Base-by-base conservation (phyloP, 2,888 invertebrate species). In the Erpobdella octoculata region DNA sequence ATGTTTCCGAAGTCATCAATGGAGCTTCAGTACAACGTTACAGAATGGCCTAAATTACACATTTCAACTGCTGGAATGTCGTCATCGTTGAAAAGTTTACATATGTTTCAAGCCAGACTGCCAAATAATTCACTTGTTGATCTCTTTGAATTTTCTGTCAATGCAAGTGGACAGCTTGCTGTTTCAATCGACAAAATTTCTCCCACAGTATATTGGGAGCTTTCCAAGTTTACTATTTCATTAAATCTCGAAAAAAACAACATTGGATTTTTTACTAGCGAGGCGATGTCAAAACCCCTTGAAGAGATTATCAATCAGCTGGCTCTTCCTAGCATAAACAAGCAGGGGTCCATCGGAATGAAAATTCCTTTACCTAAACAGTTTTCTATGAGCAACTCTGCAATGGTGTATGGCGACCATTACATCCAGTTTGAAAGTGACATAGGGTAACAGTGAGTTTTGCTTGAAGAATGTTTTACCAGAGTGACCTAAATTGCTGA, bases 101-200 rank as follows among this genome's bases (percentile, higher is more conserved):
- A 31, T 12, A 28, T 5, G 28, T 62, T 62, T n/a, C 12, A 31
- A 35, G 35, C 31, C n/a, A 62, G 62, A 21, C 35, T 62, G 28
- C 62, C 21, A 35, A 31, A 62, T 35, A 62, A 62, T 8, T 62
- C 62, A n/a, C 35, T 62, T n/a, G 62, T 31, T n/a, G 33, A 62
- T 5, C 62, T 62, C 8, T 62, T 62, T 35, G n/a, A 28, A 9
- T 2, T 62, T n/a, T 2, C 62, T 1, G 62, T 62, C 8, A 62
- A 9, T 31, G 8, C 31, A 35, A 33, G 12, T 21, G 8, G 28
- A 62, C n/a, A 33, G 8, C n/a, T 62, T 28, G 33, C 12, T 8
- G 8, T 62, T n/a, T 33, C 31, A 6, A 21, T 62, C 62, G 35
- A 31, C 8, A 62, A 31, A 9, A 35, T 33, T 31, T 6, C 62